Evolutionary conservation across 2,113 vertebrate genomes (phyloP).

Genomic region (Ammospiza caudacuta): DNA sequence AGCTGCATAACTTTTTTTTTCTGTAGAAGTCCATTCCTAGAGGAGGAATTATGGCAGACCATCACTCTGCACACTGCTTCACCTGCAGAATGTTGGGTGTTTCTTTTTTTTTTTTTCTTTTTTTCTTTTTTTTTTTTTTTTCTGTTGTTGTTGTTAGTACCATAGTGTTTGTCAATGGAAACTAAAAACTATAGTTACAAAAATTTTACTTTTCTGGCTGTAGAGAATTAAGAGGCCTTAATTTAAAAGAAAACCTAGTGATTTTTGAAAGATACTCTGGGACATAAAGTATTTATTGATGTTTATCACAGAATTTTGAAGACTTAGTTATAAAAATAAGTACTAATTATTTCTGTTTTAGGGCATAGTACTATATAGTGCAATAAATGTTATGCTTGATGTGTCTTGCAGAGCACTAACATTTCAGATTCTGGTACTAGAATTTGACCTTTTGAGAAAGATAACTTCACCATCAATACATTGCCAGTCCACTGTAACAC

Average conservation of each 20-base stretch:
- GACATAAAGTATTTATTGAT: background rate
- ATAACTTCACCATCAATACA: background rate
- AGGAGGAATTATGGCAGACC: background rate
- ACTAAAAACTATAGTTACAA: background rate
- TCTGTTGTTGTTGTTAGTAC: background rate
- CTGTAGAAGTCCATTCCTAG: background rate
- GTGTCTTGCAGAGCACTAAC: background rate
- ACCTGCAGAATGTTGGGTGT: background rate
- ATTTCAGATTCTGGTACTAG: background rate
- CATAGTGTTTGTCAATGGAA: background rate
- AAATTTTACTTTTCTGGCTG: background rate
- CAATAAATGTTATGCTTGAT: constrained; percentile 5
- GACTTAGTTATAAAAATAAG: background rate
- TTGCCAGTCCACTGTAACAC: background rate
- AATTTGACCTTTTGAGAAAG: background rate
- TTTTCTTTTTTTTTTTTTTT: background rate
- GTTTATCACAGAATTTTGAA: constrained; percentile 1
- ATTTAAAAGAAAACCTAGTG: background rate
- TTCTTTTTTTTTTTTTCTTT: background rate
- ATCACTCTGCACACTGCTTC: background rate
- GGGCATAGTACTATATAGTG: background rate
- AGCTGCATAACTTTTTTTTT: background rate
- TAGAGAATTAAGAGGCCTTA: background rate
- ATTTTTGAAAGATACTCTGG: background rate
- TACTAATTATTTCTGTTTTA: background rate